These are phyloP conservation scores for Sycophila sp. DNA, from an alignment of 1,140 invertebrate species.

Conservation along the genomic window DNA sequence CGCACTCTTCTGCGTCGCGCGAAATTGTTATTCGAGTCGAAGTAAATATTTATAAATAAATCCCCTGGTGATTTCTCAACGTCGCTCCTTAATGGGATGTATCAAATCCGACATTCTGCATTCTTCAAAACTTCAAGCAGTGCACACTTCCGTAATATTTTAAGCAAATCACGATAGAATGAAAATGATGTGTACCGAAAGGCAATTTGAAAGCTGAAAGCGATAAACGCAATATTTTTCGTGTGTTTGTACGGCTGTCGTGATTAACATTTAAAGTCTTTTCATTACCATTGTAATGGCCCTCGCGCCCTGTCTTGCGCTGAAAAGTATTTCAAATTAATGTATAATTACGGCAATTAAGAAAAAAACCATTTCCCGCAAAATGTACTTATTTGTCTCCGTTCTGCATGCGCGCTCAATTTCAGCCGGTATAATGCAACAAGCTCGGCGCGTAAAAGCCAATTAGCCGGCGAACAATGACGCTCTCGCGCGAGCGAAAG, in stretches of 20 bases:
- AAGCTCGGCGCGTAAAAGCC: constrained; percentile 3
- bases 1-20: neutral
- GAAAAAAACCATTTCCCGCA: too few species aligned
- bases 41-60: constrained; percentile 4
- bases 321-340: too few species aligned
- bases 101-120: neutral
- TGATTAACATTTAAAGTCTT: too few species aligned
- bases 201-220: too few species aligned
- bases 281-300: too few species aligned
- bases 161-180: too few species aligned
- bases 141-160: too few species aligned
- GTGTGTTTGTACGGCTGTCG: too few species aligned
- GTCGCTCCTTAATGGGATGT: neutral
- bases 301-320: too few species aligned
- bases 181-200: too few species aligned
- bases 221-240: too few species aligned
- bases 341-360: neutral
- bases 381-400: constrained; percentile 4
- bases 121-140: too few species aligned
- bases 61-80: neutral
- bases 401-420: neutral
- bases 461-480: constrained; percentile 28
- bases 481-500: neutral
- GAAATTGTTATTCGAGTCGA: constrained; percentile 10
- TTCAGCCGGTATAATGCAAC: neutral